Evolutionary conservation across 2,113 vertebrate species (phyloP), one percentile per base, ranked within the genome.

Genomic region (Pelecanus crispus): DNA sequence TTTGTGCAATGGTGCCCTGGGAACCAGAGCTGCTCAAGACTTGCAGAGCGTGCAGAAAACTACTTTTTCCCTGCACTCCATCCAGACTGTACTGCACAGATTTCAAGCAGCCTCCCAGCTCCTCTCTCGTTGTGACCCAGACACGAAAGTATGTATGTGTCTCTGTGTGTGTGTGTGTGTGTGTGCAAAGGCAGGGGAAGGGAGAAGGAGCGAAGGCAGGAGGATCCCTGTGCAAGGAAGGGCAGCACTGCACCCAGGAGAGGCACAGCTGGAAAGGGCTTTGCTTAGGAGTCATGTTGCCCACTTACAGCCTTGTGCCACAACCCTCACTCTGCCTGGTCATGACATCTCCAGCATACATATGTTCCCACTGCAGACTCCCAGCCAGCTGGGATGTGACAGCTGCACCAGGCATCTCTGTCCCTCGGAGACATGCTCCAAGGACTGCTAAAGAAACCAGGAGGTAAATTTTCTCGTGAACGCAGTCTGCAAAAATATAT

Each of bases 311-410:
- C 31, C 56, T 52, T 13, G 11, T 58, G 61, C 61, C 70, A 67
- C 74, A 66, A 36, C 14, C 15, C n/a, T 79, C 1, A 1, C 25
- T 58, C 45, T 53, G 31, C 32, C 34, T 0, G 0, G 13, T 71
- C 50, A 9, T 19, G 36, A 44, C 28, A 40, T 34, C 36, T 66
- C 36, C 50, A 70, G 36, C 42, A 38, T 4, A 15, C 2, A 2
- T 22, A 29, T 3, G 7, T 45, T 73, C 42, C 70, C n/a, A 16
- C 6, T 19, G 40, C 36, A 52, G 49, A 32, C 18, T 68, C 25
- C 20, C 0, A 1, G 47, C 70, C 12, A 40, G 29, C 29, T 62
- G 9, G n/a, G 29, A 67, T 29, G 16, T 4, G 12, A 77, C 11
- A 24, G 65, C 36, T 28, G 18, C 14, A 52, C 1, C 31, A 17